phyloP scores from a whole-genome alignment of 1,140 invertebrate species.

The Camponotus pennsylvanicus region DNA sequence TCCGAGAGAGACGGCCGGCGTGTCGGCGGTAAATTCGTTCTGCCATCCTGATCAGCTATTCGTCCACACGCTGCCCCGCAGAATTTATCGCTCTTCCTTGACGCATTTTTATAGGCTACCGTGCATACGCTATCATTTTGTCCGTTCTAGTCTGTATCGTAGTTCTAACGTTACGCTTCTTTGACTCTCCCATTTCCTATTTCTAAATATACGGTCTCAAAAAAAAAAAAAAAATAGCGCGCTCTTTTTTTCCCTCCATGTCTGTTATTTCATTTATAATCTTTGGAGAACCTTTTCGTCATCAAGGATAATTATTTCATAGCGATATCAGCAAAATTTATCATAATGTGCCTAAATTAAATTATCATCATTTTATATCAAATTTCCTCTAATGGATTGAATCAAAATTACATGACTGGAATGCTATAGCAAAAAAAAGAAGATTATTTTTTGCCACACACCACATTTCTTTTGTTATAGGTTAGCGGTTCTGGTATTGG shows the following conservation, averaged over 20 bases:
- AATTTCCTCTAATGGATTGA: neutral
- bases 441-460: neutral
- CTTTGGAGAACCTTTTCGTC: neutral
- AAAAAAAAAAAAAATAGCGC: too few relatives aligned
- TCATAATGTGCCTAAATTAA: neutral
- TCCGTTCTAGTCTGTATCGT: neutral
- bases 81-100: conserved; percentile 69
- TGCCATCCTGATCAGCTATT: conserved; percentile 66
- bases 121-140: conserved; percentile 23
- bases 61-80: conserved; percentile 46
- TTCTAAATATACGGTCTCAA: neutral
- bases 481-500: conserved; percentile 59
- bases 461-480: conserved; percentile 50
- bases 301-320: neutral
- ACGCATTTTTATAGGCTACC: conserved; percentile 57
- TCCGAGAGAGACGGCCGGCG: conserved; percentile 55
- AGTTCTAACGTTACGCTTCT: neutral
- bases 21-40: conserved; percentile 76
- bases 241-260: too few relatives aligned
- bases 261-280: neutral
- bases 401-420: neutral
- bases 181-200: neutral
- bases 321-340: neutral
- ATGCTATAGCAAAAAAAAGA: neutral
- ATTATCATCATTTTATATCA: neutral